A percentile compares a stretch with the other conserved stretches of the same genome.
Evolutionary conservation across 2,888 invertebrate genomes (phyloP).

Genomic region (Polydrusus tereticollis): DNA sequence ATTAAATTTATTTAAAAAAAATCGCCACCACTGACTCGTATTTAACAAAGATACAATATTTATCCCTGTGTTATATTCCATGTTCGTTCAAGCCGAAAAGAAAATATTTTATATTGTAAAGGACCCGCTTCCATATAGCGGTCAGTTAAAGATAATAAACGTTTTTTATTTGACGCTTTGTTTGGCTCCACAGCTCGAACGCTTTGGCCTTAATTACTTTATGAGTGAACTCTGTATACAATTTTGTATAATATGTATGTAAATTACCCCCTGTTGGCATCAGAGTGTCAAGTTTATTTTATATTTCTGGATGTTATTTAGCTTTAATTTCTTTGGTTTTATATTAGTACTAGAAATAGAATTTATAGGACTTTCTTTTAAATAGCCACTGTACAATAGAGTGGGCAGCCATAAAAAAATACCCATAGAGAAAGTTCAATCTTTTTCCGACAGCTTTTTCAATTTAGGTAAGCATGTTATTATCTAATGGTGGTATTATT

Average conservation of each 20-base stretch:
- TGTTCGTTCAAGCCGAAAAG: slow-evolving; percentile 18
- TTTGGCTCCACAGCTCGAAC: slow-evolving; percentile 26
- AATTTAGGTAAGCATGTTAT: too few relatives aligned
- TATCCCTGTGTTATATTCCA: slow-evolving; percentile 14
- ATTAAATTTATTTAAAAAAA: neutral
- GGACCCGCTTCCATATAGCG: slow-evolving; percentile 21
- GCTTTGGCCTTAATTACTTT: slow-evolving; percentile 37
- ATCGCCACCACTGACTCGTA: neutral
- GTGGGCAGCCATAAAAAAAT: too few relatives aligned
- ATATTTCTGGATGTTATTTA: neutral
- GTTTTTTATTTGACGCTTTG: slow-evolving; percentile 44
- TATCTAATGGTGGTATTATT: too few relatives aligned
- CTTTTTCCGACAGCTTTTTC: too few relatives aligned
- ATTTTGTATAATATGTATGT: slow-evolving; percentile 21
- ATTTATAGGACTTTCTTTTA: neutral
- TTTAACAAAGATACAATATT: slow-evolving; percentile 5
- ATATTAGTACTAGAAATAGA: neutral
- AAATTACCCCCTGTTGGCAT: slow-evolving; percentile 16
- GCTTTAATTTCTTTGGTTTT: neutral
- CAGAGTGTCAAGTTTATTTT: slow-evolving; percentile 7
- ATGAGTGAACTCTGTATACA: slow-evolving; percentile 15
- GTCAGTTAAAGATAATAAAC: slow-evolving; percentile 30
- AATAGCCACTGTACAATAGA: neutral
- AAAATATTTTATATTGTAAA: slow-evolving; percentile 25
- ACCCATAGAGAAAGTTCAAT: too few relatives aligned